Evolutionary conservation across 1,140 invertebrate species (phyloP).

Genomic region (Leptinotarsa texana): DNA sequence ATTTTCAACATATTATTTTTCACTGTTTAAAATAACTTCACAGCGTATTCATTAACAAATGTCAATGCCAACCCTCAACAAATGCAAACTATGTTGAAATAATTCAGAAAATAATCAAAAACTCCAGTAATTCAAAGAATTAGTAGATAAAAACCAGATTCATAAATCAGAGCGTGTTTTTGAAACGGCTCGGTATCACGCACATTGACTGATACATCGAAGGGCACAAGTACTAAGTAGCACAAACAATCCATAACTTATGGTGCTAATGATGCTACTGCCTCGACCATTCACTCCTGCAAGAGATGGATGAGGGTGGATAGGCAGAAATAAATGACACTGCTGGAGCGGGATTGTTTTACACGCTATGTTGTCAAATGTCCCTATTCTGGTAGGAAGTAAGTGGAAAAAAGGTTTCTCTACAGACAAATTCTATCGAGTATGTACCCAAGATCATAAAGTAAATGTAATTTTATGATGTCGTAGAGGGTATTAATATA

Average conservation of each 20-base stretch:
- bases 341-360: background rate
- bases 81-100: background rate
- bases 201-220: slow-evolving; percentile 23
- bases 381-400: background rate
- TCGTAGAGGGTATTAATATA: too few species aligned
- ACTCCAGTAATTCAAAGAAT: background rate
- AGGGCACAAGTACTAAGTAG: slow-evolving; percentile 24
- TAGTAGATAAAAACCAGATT: background rate
- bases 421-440: too few species aligned
- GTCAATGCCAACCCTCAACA: too few species aligned
- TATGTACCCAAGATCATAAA: too few species aligned
- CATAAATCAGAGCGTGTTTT: slow-evolving; percentile 26
- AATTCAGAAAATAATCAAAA: background rate
- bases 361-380: background rate
- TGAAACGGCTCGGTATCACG: slow-evolving; percentile 19
- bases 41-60: too few species aligned
- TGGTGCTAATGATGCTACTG: slow-evolving; percentile 24
- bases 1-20: too few species aligned
- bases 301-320: slow-evolving; percentile 18
- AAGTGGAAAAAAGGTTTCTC: too few species aligned
- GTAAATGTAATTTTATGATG: too few species aligned
- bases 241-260: slow-evolving; percentile 26
- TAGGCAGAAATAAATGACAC: slow-evolving; percentile 21
- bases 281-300: slow-evolving; percentile 25
- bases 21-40: too few species aligned